Conservation (phyloP, 2,113 vertebrate genomes). For the Psilopsiagon aurifrons region DNA sequence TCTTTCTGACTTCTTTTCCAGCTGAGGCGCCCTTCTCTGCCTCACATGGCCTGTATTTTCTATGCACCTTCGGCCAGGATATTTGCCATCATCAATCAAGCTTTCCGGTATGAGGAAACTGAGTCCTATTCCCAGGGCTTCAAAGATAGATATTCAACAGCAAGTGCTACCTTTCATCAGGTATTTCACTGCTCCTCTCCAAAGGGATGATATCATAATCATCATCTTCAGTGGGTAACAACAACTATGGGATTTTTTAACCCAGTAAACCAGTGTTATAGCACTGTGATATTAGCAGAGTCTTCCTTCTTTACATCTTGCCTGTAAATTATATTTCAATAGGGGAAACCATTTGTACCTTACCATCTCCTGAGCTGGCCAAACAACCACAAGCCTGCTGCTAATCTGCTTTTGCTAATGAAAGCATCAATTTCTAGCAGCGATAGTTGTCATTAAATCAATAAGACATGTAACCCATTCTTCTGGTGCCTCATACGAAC, state of each 20-base stretch:
- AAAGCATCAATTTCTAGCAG: conserved; percentile 39
- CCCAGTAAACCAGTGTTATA: background rate
- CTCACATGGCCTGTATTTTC: background rate
- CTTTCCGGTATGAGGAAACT: background rate
- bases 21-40: background rate
- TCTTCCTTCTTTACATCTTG: background rate
- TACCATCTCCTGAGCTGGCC: background rate
- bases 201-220: background rate
- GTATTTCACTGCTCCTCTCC: background rate
- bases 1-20: background rate
- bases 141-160: background rate
- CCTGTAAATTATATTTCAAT: background rate
- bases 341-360: background rate
- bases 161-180: background rate
- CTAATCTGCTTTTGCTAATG: conserved; percentile 41
- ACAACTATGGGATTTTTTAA: background rate
- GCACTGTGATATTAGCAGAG: background rate
- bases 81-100: background rate
- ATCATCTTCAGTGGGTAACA: background rate
- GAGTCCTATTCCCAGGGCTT: background rate
- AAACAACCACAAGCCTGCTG: background rate
- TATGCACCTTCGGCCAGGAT: background rate
- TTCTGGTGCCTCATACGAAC: background rate
- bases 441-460: conserved; percentile 12
- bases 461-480: background rate